Evolutionary conservation across 2,888 invertebrate species (phyloP).

Genomic region (Melitaea athalia): DNA sequence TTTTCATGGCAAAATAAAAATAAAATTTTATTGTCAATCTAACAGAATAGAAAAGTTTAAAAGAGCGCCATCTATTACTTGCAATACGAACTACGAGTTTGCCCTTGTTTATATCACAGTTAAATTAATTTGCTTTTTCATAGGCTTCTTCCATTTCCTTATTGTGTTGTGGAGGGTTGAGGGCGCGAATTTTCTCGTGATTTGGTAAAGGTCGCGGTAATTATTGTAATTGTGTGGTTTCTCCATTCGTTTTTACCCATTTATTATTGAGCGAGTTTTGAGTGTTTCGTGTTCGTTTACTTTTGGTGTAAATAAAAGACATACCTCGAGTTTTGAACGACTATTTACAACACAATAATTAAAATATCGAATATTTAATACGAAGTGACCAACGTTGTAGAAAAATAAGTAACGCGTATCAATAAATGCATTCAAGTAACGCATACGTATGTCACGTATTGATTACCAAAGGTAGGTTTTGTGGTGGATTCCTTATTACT

Average conservation of each 20-base stretch:
- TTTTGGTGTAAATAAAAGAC: background rate
- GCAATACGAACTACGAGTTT: constrained; percentile 64
- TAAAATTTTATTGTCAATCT: constrained; percentile 37
- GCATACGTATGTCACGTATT: constrained; percentile 31
- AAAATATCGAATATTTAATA: background rate
- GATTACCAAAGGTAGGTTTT: constrained; percentile 41
- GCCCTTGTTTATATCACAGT: constrained; percentile 79
- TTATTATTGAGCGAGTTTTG: constrained; percentile 66
- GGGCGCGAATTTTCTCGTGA: constrained; percentile 79
- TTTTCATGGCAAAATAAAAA: background rate
- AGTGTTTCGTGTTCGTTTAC: constrained; percentile 50
- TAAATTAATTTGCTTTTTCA: constrained; percentile 81
- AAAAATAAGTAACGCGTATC: background rate
- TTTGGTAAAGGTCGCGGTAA: constrained; percentile 77
- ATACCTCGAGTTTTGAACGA: no score
- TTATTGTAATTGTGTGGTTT: constrained; percentile 77
- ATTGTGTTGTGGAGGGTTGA: constrained; percentile 72
- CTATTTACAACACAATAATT: background rate
- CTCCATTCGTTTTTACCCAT: constrained; percentile 75
- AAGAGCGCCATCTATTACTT: constrained; percentile 70
- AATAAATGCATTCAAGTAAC: constrained; percentile 1
- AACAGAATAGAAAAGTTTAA: constrained; percentile 56
- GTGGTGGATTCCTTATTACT: constrained; percentile 41
- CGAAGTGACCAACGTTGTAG: background rate
- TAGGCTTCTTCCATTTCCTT: constrained; percentile 77